phyloP scores from a whole-genome alignment of 1,140 invertebrate genomes.

The Leptestheria dahalacensis region DNA sequence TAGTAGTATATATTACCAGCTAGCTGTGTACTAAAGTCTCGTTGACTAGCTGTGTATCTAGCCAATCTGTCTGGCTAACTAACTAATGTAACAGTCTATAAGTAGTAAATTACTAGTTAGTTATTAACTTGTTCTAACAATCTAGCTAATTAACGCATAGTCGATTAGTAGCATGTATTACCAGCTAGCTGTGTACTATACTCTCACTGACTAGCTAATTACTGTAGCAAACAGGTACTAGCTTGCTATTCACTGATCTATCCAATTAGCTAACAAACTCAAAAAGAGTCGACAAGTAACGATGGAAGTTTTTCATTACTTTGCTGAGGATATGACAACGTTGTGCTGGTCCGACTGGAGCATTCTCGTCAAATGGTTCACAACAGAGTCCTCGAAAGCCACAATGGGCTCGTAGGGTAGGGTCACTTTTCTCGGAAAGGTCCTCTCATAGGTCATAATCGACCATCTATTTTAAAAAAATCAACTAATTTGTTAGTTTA shows the following conservation, averaged over 20 bases:
- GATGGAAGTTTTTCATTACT: conserved; percentile 34
- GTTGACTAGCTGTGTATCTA: too few relatives aligned
- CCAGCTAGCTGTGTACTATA: not conserved
- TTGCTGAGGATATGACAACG: conserved; percentile 55
- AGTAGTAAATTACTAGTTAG: too few relatives aligned
- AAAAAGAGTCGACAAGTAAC: conserved; percentile 4
- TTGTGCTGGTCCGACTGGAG: conserved; percentile 67
- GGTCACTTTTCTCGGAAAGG: conserved; percentile 31
- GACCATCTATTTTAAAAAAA: conserved; percentile 21
- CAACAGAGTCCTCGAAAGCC: conserved; percentile 60
- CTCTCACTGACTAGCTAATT: too few relatives aligned
- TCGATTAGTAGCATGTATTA: too few relatives aligned
- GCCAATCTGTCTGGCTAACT: too few relatives aligned
- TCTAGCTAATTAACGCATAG: too few relatives aligned
- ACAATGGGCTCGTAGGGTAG: conserved; percentile 29
- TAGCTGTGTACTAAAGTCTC: too few relatives aligned
- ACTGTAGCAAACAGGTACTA: too few relatives aligned
- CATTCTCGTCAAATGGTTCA: conserved; percentile 69
- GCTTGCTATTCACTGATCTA: conserved; percentile 1
- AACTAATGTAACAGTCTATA: too few relatives aligned
- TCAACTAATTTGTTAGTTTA: too few relatives aligned
- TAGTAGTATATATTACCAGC: too few relatives aligned
- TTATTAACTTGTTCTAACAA: too few relatives aligned
- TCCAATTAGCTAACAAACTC: not conserved
- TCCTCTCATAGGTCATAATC: conserved; percentile 36